phyloP scores from a whole-genome alignment of 92 coral and sea anemone genomes.

The Palythoa heliodiscus region DNA sequence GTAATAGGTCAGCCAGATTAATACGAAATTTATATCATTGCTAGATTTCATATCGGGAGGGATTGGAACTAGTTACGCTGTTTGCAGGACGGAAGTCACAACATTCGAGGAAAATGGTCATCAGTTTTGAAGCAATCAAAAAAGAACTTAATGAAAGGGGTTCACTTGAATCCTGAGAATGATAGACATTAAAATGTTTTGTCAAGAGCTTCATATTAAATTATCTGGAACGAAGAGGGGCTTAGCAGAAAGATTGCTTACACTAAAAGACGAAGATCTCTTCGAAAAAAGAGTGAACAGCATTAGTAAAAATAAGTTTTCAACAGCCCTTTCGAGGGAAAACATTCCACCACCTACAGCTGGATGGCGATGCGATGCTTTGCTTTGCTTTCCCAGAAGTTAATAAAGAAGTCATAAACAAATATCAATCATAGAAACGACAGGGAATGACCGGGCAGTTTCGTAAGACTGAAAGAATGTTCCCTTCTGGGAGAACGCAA shows the following conservation, averaged over 20 bases:
- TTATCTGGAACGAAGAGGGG: not conserved
- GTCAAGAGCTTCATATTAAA: conserved; percentile 10
- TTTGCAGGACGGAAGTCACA: conserved; percentile 11
- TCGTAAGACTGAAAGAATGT: conserved; percentile 48
- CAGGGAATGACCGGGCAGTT: conserved; percentile 51
- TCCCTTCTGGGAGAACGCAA: conserved; percentile 46
- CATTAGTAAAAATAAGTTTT: conserved; percentile 21
- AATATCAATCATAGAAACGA: conserved; percentile 44
- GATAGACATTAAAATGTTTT: conserved; percentile 23
- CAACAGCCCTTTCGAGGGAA: conserved; percentile 27
- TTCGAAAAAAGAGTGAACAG: conserved; percentile 4
- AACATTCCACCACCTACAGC: conserved; percentile 41
- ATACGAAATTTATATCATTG: conserved; percentile 21
- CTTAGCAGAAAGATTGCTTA: not conserved
- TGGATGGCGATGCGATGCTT: conserved; percentile 32
- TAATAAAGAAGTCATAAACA: conserved; percentile 33
- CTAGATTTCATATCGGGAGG: not conserved
- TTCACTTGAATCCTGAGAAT: conserved; percentile 37
- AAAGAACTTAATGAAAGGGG: not conserved
- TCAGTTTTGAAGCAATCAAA: not conserved
- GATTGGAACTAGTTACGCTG: conserved; percentile 6
- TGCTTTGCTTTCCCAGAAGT: conserved; percentile 38
- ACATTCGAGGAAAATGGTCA: conserved; percentile 43
- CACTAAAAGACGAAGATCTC: not conserved
- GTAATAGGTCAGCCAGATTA: no score